Conservation (phyloP, 1,140 invertebrate species). For the Drosophila seguyi region DNA sequence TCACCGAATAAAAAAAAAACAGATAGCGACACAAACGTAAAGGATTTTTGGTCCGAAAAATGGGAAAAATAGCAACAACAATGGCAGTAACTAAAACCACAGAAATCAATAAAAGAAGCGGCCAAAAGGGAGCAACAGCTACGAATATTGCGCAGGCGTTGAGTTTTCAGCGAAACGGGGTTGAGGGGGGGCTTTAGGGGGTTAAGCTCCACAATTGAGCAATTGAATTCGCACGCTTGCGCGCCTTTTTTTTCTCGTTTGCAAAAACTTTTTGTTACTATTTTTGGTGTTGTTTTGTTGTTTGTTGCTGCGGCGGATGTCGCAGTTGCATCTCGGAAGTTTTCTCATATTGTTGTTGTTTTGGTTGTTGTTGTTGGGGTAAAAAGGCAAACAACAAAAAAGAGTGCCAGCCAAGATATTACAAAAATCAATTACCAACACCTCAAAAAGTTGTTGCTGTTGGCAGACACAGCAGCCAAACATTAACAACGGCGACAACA, state of each 20-base stretch:
- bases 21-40: conserved; percentile 30
- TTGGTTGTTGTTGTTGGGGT: conserved; percentile 37
- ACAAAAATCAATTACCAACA: conserved; percentile 84
- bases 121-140: conserved; percentile 62
- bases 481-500: conserved; percentile 69
- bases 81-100: conserved; percentile 68
- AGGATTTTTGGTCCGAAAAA: conserved; percentile 46
- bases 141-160: conserved; percentile 72
- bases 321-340: conserved; percentile 81
- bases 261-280: conserved; percentile 29
- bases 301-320: conserved; percentile 64
- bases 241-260: conserved; percentile 68
- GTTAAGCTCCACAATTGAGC: conserved; percentile 69
- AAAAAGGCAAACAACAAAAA: conserved; percentile 72
- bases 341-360: conserved; percentile 50
- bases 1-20: conserved; percentile 46
- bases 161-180: conserved; percentile 2
- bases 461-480: conserved; percentile 59
- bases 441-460: conserved; percentile 78
- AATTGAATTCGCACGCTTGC: conserved; percentile 84
- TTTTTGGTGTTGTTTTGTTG: conserved; percentile 32
- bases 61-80: conserved; percentile 33
- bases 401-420: conserved; percentile 80
- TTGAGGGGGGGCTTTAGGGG: conserved; percentile 10
- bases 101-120: conserved; percentile 81